These are phyloP conservation scores for Myrmecophaga tridactyla DNA, from an alignment of 2,113 vertebrate genomes.

Conservation along the genomic window DNA sequence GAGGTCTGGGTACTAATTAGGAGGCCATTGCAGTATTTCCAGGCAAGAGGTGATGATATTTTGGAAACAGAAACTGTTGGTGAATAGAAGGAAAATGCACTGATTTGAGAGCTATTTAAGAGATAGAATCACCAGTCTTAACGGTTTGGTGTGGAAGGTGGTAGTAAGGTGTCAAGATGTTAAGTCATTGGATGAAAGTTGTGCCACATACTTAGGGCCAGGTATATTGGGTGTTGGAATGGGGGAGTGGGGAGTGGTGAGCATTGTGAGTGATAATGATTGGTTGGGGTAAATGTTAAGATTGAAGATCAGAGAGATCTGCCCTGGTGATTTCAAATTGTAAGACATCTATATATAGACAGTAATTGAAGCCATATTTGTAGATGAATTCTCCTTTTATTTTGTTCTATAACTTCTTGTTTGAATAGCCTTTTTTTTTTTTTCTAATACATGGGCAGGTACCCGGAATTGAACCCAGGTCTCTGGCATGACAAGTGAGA, in stretches of 20 bases:
- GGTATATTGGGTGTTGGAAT: neutral
- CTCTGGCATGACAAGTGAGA: too few relatives aligned
- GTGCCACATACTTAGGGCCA: neutral
- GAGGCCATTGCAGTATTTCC: neutral
- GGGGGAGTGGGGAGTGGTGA: neutral
- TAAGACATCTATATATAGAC: neutral
- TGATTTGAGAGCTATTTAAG: constrained; percentile 4
- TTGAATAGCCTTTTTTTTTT: constrained; percentile 35
- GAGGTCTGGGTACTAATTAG: neutral
- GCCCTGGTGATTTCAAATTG: neutral
- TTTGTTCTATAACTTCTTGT: constrained; percentile 1
- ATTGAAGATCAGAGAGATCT: neutral
- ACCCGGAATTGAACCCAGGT: too few relatives aligned
- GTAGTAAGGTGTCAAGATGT: neutral
- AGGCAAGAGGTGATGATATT: neutral
- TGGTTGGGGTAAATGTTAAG: neutral
- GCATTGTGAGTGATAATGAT: too few relatives aligned
- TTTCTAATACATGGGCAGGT: too few relatives aligned
- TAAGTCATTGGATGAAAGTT: neutral
- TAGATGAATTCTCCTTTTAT: neutral
- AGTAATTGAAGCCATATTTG: neutral
- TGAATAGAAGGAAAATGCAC: neutral
- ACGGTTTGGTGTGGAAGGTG: neutral
- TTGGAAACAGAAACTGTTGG: neutral
- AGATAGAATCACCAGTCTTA: neutral